phyloP scores from a whole-genome alignment of 2,113 vertebrate species.

The Alethe diademata region DNA sequence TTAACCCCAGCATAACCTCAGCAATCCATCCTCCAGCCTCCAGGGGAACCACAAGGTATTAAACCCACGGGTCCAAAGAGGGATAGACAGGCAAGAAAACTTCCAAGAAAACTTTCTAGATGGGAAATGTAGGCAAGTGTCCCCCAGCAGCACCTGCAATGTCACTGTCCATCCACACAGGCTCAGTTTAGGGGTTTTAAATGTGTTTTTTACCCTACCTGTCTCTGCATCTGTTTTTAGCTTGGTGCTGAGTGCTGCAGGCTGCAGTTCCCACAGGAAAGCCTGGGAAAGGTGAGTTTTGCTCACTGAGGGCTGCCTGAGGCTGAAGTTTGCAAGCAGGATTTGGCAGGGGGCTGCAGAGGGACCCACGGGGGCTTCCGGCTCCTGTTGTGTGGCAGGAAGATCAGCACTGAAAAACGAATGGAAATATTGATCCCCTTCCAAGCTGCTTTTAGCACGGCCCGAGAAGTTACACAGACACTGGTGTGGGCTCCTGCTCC shows the following conservation, averaged over 20 bases:
- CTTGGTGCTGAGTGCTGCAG: background rate
- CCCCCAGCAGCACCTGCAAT: background rate
- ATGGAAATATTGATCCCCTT: background rate
- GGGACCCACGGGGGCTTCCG: background rate
- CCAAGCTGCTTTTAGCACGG: background rate
- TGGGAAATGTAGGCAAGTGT: background rate
- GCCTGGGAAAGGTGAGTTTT: background rate
- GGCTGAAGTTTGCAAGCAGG: background rate
- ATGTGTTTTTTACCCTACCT: background rate
- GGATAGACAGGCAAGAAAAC: no score
- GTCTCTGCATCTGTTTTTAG: background rate
- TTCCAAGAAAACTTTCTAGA: background rate
- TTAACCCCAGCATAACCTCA: background rate
- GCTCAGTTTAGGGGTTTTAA: background rate
- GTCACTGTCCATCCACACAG: background rate
- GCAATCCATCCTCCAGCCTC: background rate
- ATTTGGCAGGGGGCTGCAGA: background rate
- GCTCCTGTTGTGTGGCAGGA: background rate
- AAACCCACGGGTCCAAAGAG: background rate
- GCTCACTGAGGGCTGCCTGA: background rate
- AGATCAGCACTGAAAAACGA: background rate
- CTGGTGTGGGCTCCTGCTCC: accelerated
- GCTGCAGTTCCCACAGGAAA: background rate
- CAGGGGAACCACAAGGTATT: background rate
- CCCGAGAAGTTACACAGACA: accelerated